phyloP scores from a whole-genome alignment of 2,888 invertebrate genomes.

The Acrobasis consociella region DNA sequence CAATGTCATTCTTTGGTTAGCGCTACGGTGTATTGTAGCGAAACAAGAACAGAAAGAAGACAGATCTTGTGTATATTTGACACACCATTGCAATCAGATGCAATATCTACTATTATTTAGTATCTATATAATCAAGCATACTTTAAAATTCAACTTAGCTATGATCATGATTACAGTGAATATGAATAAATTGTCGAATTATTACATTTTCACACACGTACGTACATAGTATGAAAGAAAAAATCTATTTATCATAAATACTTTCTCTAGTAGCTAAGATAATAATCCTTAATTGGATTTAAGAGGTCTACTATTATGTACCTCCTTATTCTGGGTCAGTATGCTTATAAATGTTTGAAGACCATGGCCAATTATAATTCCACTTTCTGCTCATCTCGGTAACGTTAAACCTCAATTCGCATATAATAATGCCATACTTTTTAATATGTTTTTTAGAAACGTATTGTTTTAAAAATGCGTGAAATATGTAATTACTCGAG shows the following conservation, averaged over 20 bases:
- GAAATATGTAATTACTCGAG: conserved; percentile 10
- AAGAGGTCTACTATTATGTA: conserved; percentile 8
- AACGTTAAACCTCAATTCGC: background rate
- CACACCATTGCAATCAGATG: no score
- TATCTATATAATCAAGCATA: no score
- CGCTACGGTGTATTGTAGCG: no score
- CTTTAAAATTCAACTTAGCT: background rate
- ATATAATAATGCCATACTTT: background rate
- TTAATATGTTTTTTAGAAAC: background rate
- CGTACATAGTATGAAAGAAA: conserved; percentile 3
- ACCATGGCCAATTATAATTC: conserved; percentile 22
- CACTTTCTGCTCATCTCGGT: conserved; percentile 13
- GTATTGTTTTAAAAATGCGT: background rate
- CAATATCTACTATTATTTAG: no score
- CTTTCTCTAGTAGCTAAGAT: conserved; percentile 11
- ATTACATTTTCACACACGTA: background rate
- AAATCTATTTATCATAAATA: conserved; percentile 5
- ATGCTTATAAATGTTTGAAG: conserved; percentile 11
- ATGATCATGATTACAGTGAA: background rate
- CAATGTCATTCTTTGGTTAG: no score
- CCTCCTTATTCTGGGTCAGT: conserved; percentile 10
- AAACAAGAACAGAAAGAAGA: no score
- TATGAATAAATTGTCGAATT: background rate
- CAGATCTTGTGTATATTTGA: no score
- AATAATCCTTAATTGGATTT: conserved; percentile 9